Percentiles rank a stretch among this genome's conserved stretches.
Conservation (phyloP, 2,888 invertebrate species). For the Labia minor region DNA sequence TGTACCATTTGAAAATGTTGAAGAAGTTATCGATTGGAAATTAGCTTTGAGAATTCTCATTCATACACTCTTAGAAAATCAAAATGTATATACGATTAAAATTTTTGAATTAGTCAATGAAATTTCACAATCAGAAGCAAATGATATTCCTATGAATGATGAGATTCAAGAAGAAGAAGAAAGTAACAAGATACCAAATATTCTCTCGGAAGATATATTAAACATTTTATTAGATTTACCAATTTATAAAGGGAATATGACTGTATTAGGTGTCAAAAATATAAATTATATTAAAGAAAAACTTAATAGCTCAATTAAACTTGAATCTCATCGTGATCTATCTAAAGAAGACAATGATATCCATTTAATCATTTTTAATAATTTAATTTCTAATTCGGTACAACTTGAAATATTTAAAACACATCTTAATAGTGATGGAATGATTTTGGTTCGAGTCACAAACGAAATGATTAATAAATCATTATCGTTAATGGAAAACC, state of each 20-base stretch:
- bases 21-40: not conserved
- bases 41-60: not conserved
- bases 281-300: not conserved
- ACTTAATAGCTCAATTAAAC: not conserved
- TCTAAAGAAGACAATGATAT: not conserved
- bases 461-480: no score
- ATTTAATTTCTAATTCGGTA: not conserved
- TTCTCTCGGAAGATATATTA: not conserved
- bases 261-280: not conserved
- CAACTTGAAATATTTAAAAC: not conserved
- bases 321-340: not conserved
- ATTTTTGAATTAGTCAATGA: not conserved
- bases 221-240: not conserved
- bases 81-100: not conserved
- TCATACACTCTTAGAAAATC: not conserved
- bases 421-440: not conserved
- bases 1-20: slow-evolving; percentile 38
- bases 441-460: not conserved
- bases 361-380: not conserved
- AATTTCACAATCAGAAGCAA: no score
- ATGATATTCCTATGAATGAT: not conserved
- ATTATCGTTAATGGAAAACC: no score
- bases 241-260: not conserved
- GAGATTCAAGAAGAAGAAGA: slow-evolving; percentile 35
- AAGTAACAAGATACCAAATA: not conserved